Conservation (phyloP, 2,113 vertebrate genomes). For the Alethe diademata region DNA sequence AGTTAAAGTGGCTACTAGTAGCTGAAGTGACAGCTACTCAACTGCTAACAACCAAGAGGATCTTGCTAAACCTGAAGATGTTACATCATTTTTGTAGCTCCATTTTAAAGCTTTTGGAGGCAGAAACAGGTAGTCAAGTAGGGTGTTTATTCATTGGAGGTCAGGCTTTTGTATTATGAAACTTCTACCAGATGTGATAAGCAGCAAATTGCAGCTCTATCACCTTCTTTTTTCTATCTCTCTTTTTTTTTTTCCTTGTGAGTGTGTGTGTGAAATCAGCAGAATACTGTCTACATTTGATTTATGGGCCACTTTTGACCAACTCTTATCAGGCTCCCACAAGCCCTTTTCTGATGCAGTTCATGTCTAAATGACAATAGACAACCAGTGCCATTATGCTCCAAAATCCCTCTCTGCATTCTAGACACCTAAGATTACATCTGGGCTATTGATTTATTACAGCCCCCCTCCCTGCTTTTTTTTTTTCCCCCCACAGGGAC, state of each 20-base stretch:
- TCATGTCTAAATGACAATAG: conserved; percentile 95
- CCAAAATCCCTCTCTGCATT: conserved; percentile 88
- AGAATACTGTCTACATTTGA: conserved; percentile 84
- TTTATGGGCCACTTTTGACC: conserved; percentile 93
- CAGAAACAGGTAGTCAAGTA: conserved; percentile 69
- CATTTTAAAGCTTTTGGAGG: conserved; percentile 15
- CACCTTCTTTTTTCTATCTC: conserved; percentile 58
- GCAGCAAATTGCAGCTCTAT: conserved; percentile 89
- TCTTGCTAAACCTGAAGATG: conserved; percentile 47
- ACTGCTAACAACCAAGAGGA: conserved; percentile 3
- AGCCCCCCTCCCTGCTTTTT: conserved; percentile 62
- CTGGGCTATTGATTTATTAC: conserved; percentile 95
- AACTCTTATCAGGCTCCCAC: conserved; percentile 95
- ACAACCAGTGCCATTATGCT: conserved; percentile 91
- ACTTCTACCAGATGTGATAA: conserved; percentile 89
- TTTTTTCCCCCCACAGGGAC: conserved; percentile 66
- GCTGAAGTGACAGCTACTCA: conserved; percentile 48
- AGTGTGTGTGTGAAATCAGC: conserved; percentile 82
- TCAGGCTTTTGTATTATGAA: conserved; percentile 87
- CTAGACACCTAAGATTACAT: conserved; percentile 97
- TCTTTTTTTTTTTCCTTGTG: background rate
- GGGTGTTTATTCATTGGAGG: conserved; percentile 84
- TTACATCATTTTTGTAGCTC: background rate
- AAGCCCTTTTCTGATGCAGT: conserved; percentile 88
- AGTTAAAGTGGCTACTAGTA: conserved; percentile 34